Evolutionary conservation across 2,888 invertebrate species (phyloP).

Genomic region (Aricia artaxerxes): DNA sequence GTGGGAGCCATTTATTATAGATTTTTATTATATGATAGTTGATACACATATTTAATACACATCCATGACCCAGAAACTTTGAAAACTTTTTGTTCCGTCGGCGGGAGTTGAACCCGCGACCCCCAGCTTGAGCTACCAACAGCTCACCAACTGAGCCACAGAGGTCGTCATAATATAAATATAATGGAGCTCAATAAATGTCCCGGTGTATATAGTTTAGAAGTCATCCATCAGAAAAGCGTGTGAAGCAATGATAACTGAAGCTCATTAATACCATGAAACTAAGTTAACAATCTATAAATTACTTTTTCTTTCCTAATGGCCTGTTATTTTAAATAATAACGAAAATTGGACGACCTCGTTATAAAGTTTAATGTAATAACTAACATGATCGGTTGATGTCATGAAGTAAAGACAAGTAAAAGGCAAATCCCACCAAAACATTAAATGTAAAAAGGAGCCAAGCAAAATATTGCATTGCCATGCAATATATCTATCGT

Average conservation of each 20-base stretch:
- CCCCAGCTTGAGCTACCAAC: too few relatives aligned
- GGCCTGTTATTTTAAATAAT: neutral
- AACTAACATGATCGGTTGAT: neutral
- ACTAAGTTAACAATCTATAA: neutral
- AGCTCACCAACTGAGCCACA: too few relatives aligned
- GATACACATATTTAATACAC: too few relatives aligned
- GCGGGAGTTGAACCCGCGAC: too few relatives aligned
- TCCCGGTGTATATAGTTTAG: neutral
- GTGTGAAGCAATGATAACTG: neutral
- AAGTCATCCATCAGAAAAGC: neutral
- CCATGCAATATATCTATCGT: too few relatives aligned
- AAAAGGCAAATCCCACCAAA: neutral
- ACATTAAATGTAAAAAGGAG: too few relatives aligned
- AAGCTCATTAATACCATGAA: neutral
- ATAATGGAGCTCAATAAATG: neutral
- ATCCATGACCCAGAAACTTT: too few relatives aligned
- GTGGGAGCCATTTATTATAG: too few relatives aligned
- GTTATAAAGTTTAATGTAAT: neutral
- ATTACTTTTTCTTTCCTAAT: neutral
- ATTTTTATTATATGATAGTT: too few relatives aligned
- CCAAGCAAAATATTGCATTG: too few relatives aligned
- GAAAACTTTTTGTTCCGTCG: too few relatives aligned
- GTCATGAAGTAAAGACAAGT: neutral
- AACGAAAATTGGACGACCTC: neutral
- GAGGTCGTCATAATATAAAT: neutral